Evolutionary conservation across 2,888 invertebrate species (phyloP).

Genomic region (Pristionchus mayeri): DNA sequence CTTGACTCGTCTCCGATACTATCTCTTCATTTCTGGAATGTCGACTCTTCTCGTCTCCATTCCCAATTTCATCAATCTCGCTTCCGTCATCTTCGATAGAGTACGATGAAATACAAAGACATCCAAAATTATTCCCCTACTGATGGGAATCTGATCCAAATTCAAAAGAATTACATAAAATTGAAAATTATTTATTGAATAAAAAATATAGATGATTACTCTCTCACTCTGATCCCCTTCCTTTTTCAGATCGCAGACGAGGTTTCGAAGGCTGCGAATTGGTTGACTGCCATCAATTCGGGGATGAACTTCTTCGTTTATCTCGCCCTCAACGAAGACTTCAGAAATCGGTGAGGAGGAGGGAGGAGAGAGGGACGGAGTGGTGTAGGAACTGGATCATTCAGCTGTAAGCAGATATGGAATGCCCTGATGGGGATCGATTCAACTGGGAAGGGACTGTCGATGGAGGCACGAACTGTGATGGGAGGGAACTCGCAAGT

Average conservation of each 20-base stretch:
- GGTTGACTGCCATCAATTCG: conserved; percentile 53
- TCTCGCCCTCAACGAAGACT: conserved; percentile 62
- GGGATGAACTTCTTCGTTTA: conserved; percentile 54
- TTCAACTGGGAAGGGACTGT: neutral
- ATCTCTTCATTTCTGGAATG: conserved; percentile 51
- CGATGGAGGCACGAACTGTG: conserved; percentile 4
- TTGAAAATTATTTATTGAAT: no score
- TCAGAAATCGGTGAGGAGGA: conserved; percentile 54
- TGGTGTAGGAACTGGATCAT: neutral
- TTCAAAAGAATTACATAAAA: no score
- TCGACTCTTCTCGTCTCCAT: conserved; percentile 53
- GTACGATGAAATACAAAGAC: no score
- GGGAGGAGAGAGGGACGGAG: neutral
- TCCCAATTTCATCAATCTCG: conserved; percentile 53
- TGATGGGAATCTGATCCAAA: no score
- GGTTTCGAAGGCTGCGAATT: conserved; percentile 52
- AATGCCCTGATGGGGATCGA: conserved; percentile 26
- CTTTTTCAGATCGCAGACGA: conserved; percentile 50
- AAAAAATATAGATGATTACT: no score
- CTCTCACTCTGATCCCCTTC: neutral
- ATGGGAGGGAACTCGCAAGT: neutral
- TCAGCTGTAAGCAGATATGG: conserved; percentile 21
- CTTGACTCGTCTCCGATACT: conserved; percentile 53
- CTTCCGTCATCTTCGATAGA: conserved; percentile 47
- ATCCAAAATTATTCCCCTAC: no score